Conservation (phyloP, 2,113 vertebrate genomes). For the Marcusenius ussheri region DNA sequence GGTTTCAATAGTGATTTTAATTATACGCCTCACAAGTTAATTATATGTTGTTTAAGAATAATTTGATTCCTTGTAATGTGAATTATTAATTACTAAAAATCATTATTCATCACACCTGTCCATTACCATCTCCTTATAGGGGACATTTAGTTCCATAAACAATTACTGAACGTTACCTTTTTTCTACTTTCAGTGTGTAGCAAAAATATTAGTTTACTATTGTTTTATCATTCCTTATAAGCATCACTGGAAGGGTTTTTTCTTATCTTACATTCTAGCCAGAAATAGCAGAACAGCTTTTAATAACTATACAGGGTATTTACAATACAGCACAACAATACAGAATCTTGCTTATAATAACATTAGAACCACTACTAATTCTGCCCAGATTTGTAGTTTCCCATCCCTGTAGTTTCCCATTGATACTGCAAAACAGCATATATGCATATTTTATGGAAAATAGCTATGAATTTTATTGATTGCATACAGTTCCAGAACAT, state of each 20-base stretch:
- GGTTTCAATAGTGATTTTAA: constrained; percentile 44
- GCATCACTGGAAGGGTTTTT: not conserved
- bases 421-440: not conserved
- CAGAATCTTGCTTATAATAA: not conserved
- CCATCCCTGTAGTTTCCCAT: not conserved
- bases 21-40: not conserved
- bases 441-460: not conserved
- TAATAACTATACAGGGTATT: not conserved
- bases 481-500: not conserved
- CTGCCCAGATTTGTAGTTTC: not conserved
- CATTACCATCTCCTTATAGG: not conserved
- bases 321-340: not conserved
- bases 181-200: not conserved
- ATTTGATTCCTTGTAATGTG: not conserved
- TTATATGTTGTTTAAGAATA: not conserved
- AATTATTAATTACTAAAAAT: not conserved
- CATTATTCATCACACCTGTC: not conserved
- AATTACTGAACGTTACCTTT: not conserved
- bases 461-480: not conserved
- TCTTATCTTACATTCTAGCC: not conserved
- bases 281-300: not conserved
- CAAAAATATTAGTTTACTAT: not conserved
- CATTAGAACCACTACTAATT: not conserved
- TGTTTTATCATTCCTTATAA: not conserved
- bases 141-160: not conserved